These are phyloP conservation scores for Entomobrya proxima DNA, from an alignment of 2,888 invertebrate genomes.

Conservation along the genomic window DNA sequence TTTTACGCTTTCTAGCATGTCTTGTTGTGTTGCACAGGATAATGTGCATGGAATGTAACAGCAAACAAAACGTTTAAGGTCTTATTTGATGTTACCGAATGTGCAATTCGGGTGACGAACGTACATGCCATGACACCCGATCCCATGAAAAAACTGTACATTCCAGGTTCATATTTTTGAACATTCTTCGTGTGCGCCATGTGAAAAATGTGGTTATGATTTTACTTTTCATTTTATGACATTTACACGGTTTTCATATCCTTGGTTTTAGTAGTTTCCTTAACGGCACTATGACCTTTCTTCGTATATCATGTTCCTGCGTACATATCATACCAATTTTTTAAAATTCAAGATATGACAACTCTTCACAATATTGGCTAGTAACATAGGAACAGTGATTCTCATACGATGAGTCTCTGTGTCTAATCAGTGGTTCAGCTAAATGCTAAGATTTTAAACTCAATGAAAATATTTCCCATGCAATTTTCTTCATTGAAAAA, in stretches of 20 bases:
- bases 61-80: conserved; percentile 36
- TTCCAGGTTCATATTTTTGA: conserved; percentile 38
- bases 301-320: background rate
- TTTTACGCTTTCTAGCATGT: background rate
- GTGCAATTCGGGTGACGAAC: conserved; percentile 51
- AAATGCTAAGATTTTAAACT: too few species aligned
- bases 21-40: background rate
- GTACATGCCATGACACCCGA: background rate
- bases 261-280: conserved; percentile 22
- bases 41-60: background rate
- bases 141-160: conserved; percentile 14
- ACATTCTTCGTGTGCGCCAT: conserved; percentile 33
- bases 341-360: too few species aligned
- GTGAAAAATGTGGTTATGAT: conserved; percentile 60
- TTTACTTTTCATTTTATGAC: conserved; percentile 56
- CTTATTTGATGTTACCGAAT: conserved; percentile 34
- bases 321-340: too few species aligned
- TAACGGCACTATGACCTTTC: background rate
- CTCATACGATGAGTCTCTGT: too few species aligned
- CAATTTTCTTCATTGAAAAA: too few species aligned
- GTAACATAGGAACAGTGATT: too few species aligned
- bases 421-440: too few species aligned
- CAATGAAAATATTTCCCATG: too few species aligned
- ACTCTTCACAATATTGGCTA: too few species aligned
- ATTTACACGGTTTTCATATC: conserved; percentile 48